phyloP scores from a whole-genome alignment of 1,140 invertebrate genomes.

The Gryllus bimaculatus region DNA sequence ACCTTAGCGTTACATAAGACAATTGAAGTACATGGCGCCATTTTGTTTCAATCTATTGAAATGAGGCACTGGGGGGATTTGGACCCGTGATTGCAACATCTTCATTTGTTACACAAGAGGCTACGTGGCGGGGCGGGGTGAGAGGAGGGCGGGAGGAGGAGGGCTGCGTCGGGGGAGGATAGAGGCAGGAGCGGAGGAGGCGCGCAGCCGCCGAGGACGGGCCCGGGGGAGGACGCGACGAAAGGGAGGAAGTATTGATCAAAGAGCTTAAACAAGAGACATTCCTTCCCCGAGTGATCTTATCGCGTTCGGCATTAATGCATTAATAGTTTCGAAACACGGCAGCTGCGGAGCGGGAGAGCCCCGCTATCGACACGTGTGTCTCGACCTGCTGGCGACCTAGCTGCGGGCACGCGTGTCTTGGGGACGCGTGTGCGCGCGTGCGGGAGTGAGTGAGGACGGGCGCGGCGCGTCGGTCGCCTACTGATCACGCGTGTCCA shows the following conservation, averaged over 20 bases:
- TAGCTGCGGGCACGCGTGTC: no score
- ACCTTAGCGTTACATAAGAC: slow-evolving; percentile 1
- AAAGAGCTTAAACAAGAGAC: slow-evolving; percentile 1
- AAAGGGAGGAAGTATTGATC: background rate
- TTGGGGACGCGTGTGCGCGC: no score
- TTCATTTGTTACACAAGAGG: slow-evolving; percentile 1
- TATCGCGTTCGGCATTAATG: background rate
- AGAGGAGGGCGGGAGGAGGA: background rate
- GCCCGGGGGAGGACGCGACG: background rate
- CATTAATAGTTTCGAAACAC: background rate
- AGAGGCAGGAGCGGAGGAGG: no score
- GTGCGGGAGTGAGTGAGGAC: background rate
- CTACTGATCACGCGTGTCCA: no score
- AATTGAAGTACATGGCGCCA: background rate
- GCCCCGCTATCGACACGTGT: background rate
- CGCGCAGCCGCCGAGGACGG: no score
- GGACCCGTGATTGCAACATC: background rate
- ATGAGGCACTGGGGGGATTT: background rate
- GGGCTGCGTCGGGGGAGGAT: background rate
- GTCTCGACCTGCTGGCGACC: background rate
- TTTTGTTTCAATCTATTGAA: slow-evolving; percentile 6
- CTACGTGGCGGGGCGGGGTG: background rate
- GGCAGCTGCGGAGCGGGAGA: background rate
- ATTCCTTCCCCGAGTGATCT: background rate
- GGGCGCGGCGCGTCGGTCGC: no score